Percentiles rank a stretch among this genome's conserved stretches.
phyloP scores from a whole-genome alignment of 2,797 vertebrate genomes.

The Sylvia borin region DNA sequence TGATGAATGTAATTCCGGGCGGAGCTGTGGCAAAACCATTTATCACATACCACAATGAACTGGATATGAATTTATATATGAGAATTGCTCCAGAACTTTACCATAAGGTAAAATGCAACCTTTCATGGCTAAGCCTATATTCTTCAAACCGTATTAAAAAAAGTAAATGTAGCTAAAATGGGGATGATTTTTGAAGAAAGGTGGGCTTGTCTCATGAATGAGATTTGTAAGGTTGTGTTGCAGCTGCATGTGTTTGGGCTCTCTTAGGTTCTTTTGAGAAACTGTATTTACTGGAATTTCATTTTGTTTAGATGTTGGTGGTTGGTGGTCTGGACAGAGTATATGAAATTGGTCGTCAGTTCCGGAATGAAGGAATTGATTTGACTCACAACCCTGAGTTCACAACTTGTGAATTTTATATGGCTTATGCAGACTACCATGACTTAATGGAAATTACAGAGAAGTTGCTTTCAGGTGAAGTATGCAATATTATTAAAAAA shows the following conservation, averaged over 20 bases:
- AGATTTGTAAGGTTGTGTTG: not conserved
- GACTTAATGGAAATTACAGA: conserved; percentile 98
- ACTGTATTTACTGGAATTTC: not conserved
- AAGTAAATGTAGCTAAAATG: not conserved
- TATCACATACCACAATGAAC: conserved; percentile 94
- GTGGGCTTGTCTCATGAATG: not conserved
- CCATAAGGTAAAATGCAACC: conserved; percentile 86
- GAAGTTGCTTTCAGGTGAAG: conserved; percentile 89
- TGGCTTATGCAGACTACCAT: conserved; percentile 97
- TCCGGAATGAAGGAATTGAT: conserved; percentile 98
- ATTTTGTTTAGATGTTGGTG: conserved; percentile 88
- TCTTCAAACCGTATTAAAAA: not conserved
- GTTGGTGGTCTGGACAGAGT: conserved; percentile 96
- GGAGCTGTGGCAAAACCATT: conserved; percentile 96
- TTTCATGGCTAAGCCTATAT: not conserved
- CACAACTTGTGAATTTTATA: conserved; percentile 98
- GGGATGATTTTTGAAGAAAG: not conserved
- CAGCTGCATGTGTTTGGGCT: not conserved
- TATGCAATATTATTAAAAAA: not conserved
- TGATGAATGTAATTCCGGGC: conserved; percentile 98
- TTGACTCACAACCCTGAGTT: conserved; percentile 98
- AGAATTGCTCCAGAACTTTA: conserved; percentile 97
- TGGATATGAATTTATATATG: conserved; percentile 98
- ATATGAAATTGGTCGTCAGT: conserved; percentile 96
- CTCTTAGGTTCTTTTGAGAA: not conserved